A percentile compares a stretch with the other conserved stretches of the same genome.
phyloP scores from a whole-genome alignment of 2,797 vertebrate genomes.

The Sebastes matsubarae region DNA sequence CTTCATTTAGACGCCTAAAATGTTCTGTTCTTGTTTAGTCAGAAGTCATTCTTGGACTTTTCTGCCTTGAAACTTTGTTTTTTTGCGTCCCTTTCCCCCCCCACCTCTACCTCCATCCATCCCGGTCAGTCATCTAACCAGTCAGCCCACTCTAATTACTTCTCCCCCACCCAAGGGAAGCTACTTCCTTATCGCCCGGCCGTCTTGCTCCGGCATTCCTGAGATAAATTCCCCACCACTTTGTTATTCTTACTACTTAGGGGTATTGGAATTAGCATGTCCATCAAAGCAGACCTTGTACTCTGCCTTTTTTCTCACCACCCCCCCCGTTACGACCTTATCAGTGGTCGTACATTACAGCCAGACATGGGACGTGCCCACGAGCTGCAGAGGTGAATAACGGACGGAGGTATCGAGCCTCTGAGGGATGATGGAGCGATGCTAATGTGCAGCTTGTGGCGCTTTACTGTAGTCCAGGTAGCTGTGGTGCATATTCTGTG shows the following conservation, averaged over 20 bases:
- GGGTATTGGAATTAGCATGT: constrained; percentile 78
- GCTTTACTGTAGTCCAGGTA: constrained; percentile 26
- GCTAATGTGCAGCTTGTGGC: constrained; percentile 45
- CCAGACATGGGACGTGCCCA: constrained; percentile 46
- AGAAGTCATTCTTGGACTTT: not conserved
- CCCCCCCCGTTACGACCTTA: constrained; percentile 53
- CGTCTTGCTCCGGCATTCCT: constrained; percentile 81
- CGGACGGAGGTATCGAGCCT: constrained; percentile 36
- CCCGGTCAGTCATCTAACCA: constrained; percentile 63
- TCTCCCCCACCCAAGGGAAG: constrained; percentile 76
- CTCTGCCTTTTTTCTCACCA: constrained; percentile 63
- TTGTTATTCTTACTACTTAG: constrained; percentile 83
- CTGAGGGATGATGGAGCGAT: constrained; percentile 41
- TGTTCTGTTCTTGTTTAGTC: not conserved
- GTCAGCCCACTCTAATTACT: constrained; percentile 75
- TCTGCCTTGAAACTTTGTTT: constrained; percentile 15
- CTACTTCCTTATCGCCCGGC: constrained; percentile 77
- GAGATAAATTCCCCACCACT: constrained; percentile 80
- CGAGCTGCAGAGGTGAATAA: constrained; percentile 59
- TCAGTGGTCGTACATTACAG: constrained; percentile 71
- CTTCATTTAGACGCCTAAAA: not conserved
- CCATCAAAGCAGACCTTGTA: constrained; percentile 79
- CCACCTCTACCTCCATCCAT: constrained; percentile 24
- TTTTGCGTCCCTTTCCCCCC: not conserved
- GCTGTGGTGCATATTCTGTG: constrained; percentile 18